Conservation (phyloP, 2,888 invertebrate species). For the Gastracanthus pulcherrimus region DNA sequence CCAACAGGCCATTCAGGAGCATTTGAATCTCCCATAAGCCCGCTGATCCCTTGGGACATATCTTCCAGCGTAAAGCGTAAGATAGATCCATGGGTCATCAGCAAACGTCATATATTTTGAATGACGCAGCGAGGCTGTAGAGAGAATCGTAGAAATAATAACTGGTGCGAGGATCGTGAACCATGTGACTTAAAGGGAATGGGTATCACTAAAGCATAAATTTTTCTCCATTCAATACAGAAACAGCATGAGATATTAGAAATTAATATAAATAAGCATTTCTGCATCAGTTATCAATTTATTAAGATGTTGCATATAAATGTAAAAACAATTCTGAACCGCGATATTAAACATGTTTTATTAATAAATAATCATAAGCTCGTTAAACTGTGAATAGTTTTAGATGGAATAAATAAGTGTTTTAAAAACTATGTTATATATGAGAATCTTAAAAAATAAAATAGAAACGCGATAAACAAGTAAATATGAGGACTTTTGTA, state of each 20-base stretch:
- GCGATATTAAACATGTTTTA: too few species aligned
- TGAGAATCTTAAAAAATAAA: neutral
- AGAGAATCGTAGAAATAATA: neutral
- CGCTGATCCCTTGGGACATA: neutral
- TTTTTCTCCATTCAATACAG: neutral
- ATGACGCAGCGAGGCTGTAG: neutral
- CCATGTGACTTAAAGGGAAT: neutral
- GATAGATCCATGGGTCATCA: conserved; percentile 21
- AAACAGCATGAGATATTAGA: neutral
- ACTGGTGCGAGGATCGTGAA: neutral
- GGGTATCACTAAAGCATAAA: neutral
- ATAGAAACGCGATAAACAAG: neutral
- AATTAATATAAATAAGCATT: neutral
- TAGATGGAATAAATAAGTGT: too few species aligned
- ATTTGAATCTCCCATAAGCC: conserved; percentile 14
- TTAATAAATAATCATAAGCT: too few species aligned
- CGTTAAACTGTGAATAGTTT: too few species aligned
- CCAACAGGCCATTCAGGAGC: neutral
- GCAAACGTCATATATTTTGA: conserved; percentile 9
- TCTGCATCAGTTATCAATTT: neutral
- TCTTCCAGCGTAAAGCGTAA: neutral
- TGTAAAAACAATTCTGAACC: too few species aligned
- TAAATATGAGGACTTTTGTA: too few species aligned
- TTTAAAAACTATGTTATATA: too few species aligned
- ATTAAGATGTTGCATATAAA: neutral